These are phyloP conservation scores for Brachionus plicatilis DNA, from an alignment of 1,140 invertebrate species.

Conservation along the genomic window DNA sequence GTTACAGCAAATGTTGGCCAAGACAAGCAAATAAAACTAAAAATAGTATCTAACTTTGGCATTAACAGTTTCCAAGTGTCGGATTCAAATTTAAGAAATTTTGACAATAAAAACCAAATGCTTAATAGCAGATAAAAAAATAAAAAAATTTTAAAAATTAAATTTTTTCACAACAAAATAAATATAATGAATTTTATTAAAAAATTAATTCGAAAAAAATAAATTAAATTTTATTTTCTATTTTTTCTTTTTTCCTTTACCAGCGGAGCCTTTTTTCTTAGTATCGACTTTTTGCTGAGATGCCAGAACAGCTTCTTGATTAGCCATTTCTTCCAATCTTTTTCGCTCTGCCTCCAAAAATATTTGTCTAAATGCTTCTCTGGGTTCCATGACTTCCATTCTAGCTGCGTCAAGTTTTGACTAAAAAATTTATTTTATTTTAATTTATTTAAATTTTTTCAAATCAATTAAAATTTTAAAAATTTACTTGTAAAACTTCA, in stretches of 20 bases:
- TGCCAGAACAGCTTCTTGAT: conserved; percentile 47
- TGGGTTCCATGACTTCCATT: conserved; percentile 47
- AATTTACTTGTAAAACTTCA: not conserved
- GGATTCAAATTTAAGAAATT: too few relatives aligned
- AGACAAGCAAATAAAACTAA: too few relatives aligned
- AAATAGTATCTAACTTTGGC: too few relatives aligned
- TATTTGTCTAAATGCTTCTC: conserved; percentile 53
- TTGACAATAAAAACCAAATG: too few relatives aligned
- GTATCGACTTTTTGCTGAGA: conserved; percentile 47
- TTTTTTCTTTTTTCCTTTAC: conserved; percentile 47
- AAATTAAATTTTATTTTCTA: not conserved
- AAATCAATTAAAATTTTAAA: not conserved
- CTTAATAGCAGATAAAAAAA: not conserved
- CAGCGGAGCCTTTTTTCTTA: conserved; percentile 49
- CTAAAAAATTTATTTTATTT: conserved; percentile 42
- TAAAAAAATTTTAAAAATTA: not conserved
- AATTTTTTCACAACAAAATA: not conserved
- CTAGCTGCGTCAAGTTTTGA: conserved; percentile 49
- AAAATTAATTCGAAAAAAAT: not conserved
- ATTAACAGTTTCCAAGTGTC: too few relatives aligned
- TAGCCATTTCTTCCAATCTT: conserved; percentile 48
- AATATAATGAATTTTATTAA: not conserved
- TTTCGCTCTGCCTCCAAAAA: conserved; percentile 51
- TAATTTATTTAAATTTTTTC: not conserved
- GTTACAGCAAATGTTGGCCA: too few relatives aligned